phyloP scores from a whole-genome alignment of 1,140 invertebrate species.

The Hylaeus volcanicus region DNA sequence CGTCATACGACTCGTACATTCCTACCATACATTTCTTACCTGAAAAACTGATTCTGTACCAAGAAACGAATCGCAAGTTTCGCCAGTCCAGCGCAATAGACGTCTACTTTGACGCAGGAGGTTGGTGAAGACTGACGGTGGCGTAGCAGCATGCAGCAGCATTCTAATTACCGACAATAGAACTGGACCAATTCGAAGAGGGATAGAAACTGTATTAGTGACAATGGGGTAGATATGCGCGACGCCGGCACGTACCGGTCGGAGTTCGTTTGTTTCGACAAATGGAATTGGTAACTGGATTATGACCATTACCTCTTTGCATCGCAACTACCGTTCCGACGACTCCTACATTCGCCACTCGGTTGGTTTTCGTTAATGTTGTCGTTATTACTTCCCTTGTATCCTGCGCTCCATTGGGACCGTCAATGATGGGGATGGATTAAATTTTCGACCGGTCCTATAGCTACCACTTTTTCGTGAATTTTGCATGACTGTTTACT shows the following conservation, averaged over 20 bases:
- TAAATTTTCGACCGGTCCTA: neutral
- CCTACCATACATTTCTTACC: no score
- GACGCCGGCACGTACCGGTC: constrained; percentile 53
- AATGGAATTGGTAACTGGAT: constrained; percentile 68
- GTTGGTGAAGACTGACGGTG: constrained; percentile 28
- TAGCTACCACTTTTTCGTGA: no score
- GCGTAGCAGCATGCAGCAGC: neutral
- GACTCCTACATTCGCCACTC: constrained; percentile 19
- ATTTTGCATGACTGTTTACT: no score
- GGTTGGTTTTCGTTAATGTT: constrained; percentile 30
- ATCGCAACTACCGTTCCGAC: constrained; percentile 40
- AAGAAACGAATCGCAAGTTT: neutral
- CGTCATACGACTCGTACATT: no score
- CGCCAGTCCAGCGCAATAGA: neutral
- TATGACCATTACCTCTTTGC: constrained; percentile 68
- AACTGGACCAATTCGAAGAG: constrained; percentile 27
- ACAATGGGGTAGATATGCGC: constrained; percentile 58
- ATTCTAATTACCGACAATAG: constrained; percentile 49
- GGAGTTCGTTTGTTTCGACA: constrained; percentile 68
- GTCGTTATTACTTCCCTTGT: constrained; percentile 14
- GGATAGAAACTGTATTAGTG: constrained; percentile 53
- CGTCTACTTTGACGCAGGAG: constrained; percentile 13
- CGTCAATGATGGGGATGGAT: neutral
- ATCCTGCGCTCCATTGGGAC: neutral
- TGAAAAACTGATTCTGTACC: no score